A percentile compares a stretch with the other conserved stretches of the same genome.
These are phyloP conservation scores for Pteropus rufus DNA, from an alignment of 2,797 vertebrate genomes.

Conservation along the genomic window DNA sequence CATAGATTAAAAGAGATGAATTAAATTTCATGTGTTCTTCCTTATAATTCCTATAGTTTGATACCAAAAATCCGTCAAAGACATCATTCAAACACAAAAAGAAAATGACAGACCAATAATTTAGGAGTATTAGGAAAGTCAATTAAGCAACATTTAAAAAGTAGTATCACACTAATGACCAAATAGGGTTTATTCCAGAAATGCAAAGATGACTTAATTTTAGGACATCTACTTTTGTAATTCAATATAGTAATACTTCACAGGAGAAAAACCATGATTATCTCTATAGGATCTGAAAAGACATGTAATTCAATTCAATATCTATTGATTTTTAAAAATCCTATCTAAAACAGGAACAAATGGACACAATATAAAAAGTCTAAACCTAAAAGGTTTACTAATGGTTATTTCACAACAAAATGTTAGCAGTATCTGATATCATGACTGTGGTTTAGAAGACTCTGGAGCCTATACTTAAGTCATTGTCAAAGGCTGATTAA, in stretches of 20 bases:
- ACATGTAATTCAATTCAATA: conserved; percentile 18
- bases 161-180: not conserved
- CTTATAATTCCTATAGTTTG: conserved; percentile 8
- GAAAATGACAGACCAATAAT: conserved; percentile 27
- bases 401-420: conserved; percentile 38
- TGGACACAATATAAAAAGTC: conserved; percentile 12
- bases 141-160: conserved; percentile 35
- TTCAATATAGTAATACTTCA: conserved; percentile 24
- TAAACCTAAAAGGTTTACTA: conserved; percentile 13
- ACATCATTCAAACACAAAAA: not conserved
- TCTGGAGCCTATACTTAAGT: not conserved
- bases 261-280: conserved; percentile 24
- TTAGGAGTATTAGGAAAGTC: conserved; percentile 17
- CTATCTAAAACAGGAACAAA: conserved; percentile 19
- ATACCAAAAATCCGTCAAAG: conserved; percentile 19
- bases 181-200: conserved; percentile 25
- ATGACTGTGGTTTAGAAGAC: not conserved
- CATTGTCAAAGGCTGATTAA: conserved; percentile 5
- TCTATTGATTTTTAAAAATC: conserved; percentile 36
- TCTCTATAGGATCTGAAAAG: conserved; percentile 15
- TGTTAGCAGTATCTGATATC: not conserved
- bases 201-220: conserved; percentile 41
- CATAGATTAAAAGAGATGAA: not conserved
- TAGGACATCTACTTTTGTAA: conserved; percentile 38
- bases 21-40: not conserved